Evolutionary conservation across 2,113 vertebrate genomes (phyloP).

Genomic region (Takifugu bimaculatus): DNA sequence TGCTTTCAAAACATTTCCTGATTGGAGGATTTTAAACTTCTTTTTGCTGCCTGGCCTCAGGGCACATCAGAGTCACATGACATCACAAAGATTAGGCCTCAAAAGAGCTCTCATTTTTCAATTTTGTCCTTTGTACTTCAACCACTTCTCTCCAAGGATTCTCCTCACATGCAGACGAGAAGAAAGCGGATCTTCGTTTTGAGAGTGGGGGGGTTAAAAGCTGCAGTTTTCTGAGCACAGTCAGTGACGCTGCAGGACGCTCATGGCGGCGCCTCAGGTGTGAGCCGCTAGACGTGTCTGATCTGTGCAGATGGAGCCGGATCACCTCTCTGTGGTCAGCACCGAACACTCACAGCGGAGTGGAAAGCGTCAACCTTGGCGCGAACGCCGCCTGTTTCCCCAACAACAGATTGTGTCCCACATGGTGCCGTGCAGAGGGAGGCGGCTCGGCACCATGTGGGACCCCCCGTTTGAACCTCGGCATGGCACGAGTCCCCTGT

Average conservation of each 20-base stretch:
- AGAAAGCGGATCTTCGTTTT: not conserved
- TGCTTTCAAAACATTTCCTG: no score
- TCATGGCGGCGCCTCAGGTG: conserved; percentile 14
- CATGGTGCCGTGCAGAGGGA: conserved; percentile 52
- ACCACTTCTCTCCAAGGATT: no score
- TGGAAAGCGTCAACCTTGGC: conserved; percentile 67
- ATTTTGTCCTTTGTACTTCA: no score
- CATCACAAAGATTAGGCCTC: no score
- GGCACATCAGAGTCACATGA: no score
- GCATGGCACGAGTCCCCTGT: conserved; percentile 27
- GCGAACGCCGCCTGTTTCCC: conserved; percentile 10
- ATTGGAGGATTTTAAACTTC: no score
- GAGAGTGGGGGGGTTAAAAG: not conserved
- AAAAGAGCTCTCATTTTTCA: no score
- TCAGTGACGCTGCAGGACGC: conserved; percentile 1
- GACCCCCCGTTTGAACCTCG: conserved; percentile 40
- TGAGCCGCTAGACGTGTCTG: conserved; percentile 23
- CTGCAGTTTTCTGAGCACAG: not conserved
- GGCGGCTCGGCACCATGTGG: conserved; percentile 23
- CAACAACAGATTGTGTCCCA: conserved; percentile 70
- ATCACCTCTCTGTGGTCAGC: conserved; percentile 32
- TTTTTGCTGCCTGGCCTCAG: no score
- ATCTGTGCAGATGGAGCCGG: conserved; percentile 33
- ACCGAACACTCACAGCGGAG: conserved; percentile 37
- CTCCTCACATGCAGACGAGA: not conserved